Conservation (phyloP, 2,888 invertebrate genomes). For the Cylloceria caligata region DNA sequence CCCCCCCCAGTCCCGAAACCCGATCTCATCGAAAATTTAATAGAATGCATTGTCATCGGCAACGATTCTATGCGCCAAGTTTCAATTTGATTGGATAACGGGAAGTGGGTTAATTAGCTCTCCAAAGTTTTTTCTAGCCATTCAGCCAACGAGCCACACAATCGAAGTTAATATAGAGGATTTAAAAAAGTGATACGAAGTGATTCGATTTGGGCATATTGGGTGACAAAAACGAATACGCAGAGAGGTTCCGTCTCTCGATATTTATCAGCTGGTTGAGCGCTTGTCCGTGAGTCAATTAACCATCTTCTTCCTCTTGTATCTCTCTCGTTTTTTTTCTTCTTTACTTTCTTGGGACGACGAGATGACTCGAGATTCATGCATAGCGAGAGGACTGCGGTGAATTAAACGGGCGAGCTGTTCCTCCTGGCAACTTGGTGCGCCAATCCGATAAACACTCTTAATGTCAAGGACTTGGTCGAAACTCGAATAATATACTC, state of each 20-base stretch:
- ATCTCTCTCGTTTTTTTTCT: constrained; percentile 9
- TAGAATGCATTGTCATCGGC: no score
- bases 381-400: constrained; percentile 60
- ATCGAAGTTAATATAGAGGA: no score
- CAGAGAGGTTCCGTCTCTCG: constrained; percentile 2
- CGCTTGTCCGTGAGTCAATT: constrained; percentile 59
- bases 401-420: constrained; percentile 75
- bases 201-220: constrained; percentile 13
- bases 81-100: no score
- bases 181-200: constrained; percentile 43
- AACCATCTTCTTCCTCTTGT: constrained; percentile 52
- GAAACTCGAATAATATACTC: constrained; percentile 8
- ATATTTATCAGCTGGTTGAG: constrained; percentile 45
- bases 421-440: constrained; percentile 68
- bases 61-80: no score
- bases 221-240: constrained; percentile 20
- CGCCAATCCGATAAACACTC: constrained; percentile 75
- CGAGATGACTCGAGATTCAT: constrained; percentile 44
- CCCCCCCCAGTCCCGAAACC: no score
- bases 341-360: constrained; percentile 23
- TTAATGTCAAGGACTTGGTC: constrained; percentile 80
- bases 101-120: no score
- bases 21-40: no score
- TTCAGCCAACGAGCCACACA: no score
- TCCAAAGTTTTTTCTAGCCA: no score